Base-by-base conservation (phyloP, 2,113 vertebrate genomes). In the Cheilinus undulatus region DNA sequence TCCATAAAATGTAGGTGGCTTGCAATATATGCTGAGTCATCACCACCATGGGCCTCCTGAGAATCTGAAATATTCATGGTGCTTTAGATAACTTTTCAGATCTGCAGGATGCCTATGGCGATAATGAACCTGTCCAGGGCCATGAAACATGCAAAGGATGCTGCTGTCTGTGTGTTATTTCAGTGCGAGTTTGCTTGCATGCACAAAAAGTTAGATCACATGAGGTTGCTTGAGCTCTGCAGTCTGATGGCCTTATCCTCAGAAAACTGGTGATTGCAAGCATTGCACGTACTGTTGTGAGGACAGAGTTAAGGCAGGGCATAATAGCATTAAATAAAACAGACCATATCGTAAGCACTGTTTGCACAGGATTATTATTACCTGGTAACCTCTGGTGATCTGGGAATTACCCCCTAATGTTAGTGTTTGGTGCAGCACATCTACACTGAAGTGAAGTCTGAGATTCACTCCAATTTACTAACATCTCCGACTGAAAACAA, bases 31-130 rank as follows among this genome's bases (percentile, higher is more conserved):
- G 46, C 42, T 60, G 38, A 67, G 2, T 60, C 68, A 59, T 60
- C 68, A 57, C 20, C 1, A 1, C 38, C 32, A 43, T 30, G 14
- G 50, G 62, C 51, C 61, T 69, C 40, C 58, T 22, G 24, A 32
- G 34, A 24, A 5, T 75, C 9, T 75, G 28, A 71, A 68, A 70
- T 71, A 75, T 75, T 71, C 45, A 68, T 68, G 17, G 13, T 10
- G 10, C 27, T 51, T 36, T n/a, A 61, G 60, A 83, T 51, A 70
- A 49, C 56, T 60, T 78, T 46, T 36, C 23, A 54, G 28, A 43
- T 45, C 14, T 1, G 5, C 30, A 51, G 9, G 11, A 63, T 0
- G 20, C 34, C 42, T 24, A 34, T 60, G 26, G 64, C 49, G 45
- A 27, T 51, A 23, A 30, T 56, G 51, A 59, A 54, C 20, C 24